Conservation (phyloP, 2,113 vertebrate genomes). For the Aplodontia rufa region DNA sequence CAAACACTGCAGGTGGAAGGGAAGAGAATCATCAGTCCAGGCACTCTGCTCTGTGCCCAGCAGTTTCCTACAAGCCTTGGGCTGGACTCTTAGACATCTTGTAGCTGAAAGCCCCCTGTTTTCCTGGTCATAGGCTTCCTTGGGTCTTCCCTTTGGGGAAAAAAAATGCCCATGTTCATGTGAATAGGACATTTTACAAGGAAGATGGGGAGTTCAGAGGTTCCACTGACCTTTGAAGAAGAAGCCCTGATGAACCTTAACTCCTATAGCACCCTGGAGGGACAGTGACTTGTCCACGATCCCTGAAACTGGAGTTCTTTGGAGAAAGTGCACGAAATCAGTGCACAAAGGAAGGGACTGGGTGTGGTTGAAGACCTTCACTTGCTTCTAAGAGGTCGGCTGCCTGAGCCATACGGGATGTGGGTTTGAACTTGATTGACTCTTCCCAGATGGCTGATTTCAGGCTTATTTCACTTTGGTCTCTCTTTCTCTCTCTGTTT, state of each 20-base stretch:
- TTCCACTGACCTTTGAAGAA: neutral
- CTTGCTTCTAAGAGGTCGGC: neutral
- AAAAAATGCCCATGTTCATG: neutral
- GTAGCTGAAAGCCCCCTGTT: neutral
- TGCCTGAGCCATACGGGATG: neutral
- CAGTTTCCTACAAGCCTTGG: neutral
- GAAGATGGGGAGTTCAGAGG: neutral
- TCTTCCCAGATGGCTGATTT: neutral
- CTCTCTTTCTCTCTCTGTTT: neutral
- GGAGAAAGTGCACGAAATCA: neutral
- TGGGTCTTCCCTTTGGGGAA: neutral
- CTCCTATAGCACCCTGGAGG: neutral
- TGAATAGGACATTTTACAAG: neutral
- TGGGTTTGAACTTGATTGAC: neutral
- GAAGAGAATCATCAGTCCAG: neutral
- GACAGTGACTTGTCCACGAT: neutral
- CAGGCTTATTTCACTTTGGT: neutral
- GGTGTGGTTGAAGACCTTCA: too few species aligned
- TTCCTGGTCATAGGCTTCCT: neutral
- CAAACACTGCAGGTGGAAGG: conserved; percentile 62
- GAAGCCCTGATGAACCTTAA: neutral
- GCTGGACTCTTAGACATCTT: neutral
- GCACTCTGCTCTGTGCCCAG: neutral
- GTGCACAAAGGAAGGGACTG: neutral
- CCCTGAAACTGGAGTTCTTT: neutral